Base-by-base conservation (phyloP, 2,888 invertebrate species). In the Nomada lathburiana region DNA sequence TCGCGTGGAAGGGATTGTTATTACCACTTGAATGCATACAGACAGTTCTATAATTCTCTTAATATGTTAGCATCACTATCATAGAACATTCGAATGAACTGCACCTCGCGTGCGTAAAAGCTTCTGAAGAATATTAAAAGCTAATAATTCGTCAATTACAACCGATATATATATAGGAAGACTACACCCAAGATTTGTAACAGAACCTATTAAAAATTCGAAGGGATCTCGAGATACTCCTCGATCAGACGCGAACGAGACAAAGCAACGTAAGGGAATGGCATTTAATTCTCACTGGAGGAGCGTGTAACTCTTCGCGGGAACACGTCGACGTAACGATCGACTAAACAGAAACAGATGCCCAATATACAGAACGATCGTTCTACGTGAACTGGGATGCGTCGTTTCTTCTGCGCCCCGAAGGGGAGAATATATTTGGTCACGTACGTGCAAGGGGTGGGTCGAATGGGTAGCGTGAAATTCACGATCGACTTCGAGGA, bases 321-420 rank as follows among this genome's bases (percentile, higher is more conserved):
- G 79, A 86, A 84, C 78, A 83, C 77, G 77, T 82, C 79, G 81
- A 79, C 79, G 69, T 62, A 52, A 79, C 68, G 84, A 78, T 80
- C 86, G 76, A 76, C 77, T 85, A 85, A 87, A 87, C 83, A 80
- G 80, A 79, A 81, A 76, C 78, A 76, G 75, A 80, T 81, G 75
- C 76, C 57, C 80, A 77, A 85, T 87, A 85, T 80, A 84, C 72
- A 60, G 76, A 67, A 20, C 26, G 60, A 74, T 70, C 63, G 70
- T 59, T 29, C 67, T 84, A 87, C 87, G 87, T 85, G 87, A 87
- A 87, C 80, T 85, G 64, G 87, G 68, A 74, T 76, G 62, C 63
- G 59, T 63, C 64, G 60, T 75, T 72, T 72, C 68, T 60, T 71
- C 59, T 47, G 29, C 18, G 18, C 26, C 62, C 76, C 69, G 76